These are phyloP conservation scores for Choreutis nemorana DNA, from an alignment of 2,888 invertebrate genomes.

Conservation along the genomic window DNA sequence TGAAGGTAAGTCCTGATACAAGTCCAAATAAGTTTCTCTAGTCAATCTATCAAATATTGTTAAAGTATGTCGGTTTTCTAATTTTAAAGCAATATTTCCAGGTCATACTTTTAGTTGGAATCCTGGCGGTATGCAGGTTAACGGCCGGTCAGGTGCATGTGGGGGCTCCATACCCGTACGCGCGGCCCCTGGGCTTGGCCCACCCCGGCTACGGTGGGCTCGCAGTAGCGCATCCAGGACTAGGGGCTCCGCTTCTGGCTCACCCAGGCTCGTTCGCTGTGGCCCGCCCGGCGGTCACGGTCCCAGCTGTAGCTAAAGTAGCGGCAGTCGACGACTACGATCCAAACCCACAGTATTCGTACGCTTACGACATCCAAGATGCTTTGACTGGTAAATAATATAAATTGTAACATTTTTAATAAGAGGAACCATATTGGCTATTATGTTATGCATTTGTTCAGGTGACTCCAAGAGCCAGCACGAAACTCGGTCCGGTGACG, in stretches of 20 bases:
- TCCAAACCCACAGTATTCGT: conserved; percentile 72
- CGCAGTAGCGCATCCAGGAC: conserved; percentile 19
- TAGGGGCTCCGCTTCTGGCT: conserved; percentile 10
- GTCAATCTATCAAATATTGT: too few species aligned
- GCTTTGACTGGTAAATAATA: conserved; percentile 69
- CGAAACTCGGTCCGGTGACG: conserved; percentile 67
- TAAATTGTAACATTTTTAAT: conserved; percentile 55
- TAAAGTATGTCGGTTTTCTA: too few species aligned
- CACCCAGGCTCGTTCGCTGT: conserved; percentile 26
- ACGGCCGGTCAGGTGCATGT: conserved; percentile 30
- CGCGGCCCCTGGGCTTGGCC: conserved; percentile 24
- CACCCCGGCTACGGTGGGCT: conserved; percentile 15
- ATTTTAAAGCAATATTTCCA: conserved; percentile 11
- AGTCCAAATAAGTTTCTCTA: too few species aligned
- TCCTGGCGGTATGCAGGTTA: conserved; percentile 35
- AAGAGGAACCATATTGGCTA: too few species aligned
- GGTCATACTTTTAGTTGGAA: conserved; percentile 37
- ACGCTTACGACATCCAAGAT: conserved; percentile 74
- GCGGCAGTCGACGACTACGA: conserved; percentile 64
- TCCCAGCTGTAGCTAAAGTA: conserved; percentile 36
- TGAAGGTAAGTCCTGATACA: conserved; percentile 41
- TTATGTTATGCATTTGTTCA: too few species aligned
- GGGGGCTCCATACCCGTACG: conserved; percentile 33
- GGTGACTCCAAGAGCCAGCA: conserved; percentile 60
- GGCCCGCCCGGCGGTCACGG: conserved; percentile 23